Evolutionary conservation across 2,797 vertebrate genomes (phyloP).

Genomic region (Tokudaia muenninki): DNA sequence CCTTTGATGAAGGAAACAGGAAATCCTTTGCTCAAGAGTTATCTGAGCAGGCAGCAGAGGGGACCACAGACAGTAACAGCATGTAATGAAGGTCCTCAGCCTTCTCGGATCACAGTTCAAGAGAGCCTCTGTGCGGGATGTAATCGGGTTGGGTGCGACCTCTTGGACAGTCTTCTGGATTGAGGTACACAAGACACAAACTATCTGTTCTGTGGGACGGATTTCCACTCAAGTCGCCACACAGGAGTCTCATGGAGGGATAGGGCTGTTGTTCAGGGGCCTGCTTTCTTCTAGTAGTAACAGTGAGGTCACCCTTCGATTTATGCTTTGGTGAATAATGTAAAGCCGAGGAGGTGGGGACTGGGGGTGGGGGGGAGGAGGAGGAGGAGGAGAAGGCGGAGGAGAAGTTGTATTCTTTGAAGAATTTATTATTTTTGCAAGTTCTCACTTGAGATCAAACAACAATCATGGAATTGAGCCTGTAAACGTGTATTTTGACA

Average conservation of each 20-base stretch:
- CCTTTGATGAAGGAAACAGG: neutral
- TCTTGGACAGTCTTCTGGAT: neutral
- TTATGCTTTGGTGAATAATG: slow-evolving; percentile 2
- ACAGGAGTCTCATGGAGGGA: neutral
- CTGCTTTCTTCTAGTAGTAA: neutral
- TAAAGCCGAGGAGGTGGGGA: neutral
- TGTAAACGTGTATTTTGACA: neutral
- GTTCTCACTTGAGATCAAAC: neutral
- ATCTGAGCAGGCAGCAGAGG: neutral
- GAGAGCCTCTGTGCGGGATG: neutral
- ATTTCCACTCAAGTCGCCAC: neutral
- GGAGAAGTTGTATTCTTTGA: neutral
- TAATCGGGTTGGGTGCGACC: neutral
- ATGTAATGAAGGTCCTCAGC: neutral
- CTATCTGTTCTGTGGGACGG: neutral
- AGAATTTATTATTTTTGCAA: neutral
- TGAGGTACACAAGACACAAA: neutral
- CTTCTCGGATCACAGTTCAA: neutral
- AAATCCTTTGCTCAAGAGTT: neutral
- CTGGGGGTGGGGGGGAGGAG: too few relatives aligned
- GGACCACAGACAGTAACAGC: neutral
- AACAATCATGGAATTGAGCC: neutral
- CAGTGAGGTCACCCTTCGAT: neutral
- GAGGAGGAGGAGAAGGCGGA: neutral
- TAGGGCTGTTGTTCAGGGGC: neutral